Conservation (phyloP, 2,113 vertebrate genomes). For the Mesitornis unicolor region DNA sequence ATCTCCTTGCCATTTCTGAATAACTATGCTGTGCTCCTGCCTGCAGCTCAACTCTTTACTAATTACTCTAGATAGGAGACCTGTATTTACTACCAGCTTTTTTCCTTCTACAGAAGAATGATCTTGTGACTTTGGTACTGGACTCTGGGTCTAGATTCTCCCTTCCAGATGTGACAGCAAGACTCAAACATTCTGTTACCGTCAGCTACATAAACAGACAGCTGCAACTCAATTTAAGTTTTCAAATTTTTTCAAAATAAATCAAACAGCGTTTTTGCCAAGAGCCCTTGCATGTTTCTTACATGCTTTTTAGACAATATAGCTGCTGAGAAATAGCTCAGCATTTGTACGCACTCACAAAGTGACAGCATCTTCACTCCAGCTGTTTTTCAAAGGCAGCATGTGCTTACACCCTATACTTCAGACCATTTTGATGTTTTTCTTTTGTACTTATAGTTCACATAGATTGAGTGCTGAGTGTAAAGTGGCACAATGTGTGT, state of each 20-base stretch:
- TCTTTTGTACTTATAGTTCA: background rate
- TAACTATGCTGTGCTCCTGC: background rate
- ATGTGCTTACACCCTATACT: background rate
- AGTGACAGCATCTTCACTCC: background rate
- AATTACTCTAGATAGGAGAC: background rate
- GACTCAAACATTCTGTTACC: background rate
- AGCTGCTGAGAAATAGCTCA: background rate
- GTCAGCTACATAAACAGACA: background rate
- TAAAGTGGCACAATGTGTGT: background rate
- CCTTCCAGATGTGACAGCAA: background rate
- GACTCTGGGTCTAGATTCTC: background rate
- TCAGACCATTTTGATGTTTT: background rate
- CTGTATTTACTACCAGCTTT: background rate
- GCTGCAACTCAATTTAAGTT: background rate
- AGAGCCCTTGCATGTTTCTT: background rate
- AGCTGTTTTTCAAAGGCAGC: background rate
- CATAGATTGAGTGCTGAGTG: background rate
- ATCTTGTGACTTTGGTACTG: background rate
- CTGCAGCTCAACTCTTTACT: background rate
- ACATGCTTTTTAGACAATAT: background rate
- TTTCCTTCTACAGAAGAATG: background rate
- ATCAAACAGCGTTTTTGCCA: background rate
- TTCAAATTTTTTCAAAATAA: background rate
- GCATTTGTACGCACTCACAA: background rate
- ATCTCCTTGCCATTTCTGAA: background rate